Evolutionary conservation across 2,888 invertebrate species (phyloP).

Genomic region (Cenopis cana): DNA sequence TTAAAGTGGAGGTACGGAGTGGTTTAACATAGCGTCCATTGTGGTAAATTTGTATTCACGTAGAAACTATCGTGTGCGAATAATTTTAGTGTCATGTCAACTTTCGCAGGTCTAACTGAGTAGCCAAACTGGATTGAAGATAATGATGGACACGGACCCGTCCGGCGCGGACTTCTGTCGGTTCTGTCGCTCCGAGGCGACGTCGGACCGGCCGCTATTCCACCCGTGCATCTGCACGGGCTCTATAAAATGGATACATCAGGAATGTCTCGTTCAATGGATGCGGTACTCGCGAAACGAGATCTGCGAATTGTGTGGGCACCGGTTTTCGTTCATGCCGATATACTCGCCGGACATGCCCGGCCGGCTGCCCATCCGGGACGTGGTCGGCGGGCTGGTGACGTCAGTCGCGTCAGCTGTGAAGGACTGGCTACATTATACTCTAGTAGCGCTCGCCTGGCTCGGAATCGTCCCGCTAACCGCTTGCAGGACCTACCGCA

Average conservation of each 20-base stretch:
- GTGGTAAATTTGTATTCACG: conserved; percentile 18
- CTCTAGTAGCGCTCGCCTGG: conserved; percentile 98
- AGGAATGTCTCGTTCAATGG: conserved; percentile 99
- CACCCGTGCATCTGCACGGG: conserved; percentile 99
- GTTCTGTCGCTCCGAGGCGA: conserved; percentile 98
- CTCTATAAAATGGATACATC: conserved; percentile 99
- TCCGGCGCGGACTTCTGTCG: conserved; percentile 96
- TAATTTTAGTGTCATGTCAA: conserved; percentile 51
- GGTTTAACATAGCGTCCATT: conserved; percentile 23
- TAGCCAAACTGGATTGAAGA: conserved; percentile 77
- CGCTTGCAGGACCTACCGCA: conserved; percentile 97
- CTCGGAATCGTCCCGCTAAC: conserved; percentile 98
- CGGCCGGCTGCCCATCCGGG: conserved; percentile 96
- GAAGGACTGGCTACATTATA: conserved; percentile 98
- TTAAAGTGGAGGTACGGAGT: conserved; percentile 58
- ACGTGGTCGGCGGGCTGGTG: conserved; percentile 95
- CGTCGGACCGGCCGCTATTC: conserved; percentile 96
- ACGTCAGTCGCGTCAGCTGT: conserved; percentile 96
- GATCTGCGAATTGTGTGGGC: conserved; percentile 98
- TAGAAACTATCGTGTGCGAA: conserved; percentile 27
- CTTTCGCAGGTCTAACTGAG: conserved; percentile 70
- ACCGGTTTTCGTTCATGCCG: conserved; percentile 98
- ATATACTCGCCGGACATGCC: conserved; percentile 99
- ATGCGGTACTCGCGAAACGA: conserved; percentile 99
- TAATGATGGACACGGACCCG: conserved; percentile 80